These are phyloP conservation scores for Corythaixoides concolor DNA, from an alignment of 2,113 vertebrate species.

Conservation along the genomic window DNA sequence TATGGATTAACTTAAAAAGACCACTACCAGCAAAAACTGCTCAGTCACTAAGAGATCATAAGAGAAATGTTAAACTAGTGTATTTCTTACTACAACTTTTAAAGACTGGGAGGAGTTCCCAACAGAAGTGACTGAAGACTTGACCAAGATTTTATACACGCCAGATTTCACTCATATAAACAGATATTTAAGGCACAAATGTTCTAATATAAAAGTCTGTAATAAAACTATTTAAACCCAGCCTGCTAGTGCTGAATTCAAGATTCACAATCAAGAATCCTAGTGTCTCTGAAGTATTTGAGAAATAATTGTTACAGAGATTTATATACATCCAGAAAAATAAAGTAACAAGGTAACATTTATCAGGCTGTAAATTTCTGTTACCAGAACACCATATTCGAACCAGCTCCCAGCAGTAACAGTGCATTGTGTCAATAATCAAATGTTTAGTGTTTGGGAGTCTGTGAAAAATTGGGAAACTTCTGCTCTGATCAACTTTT, in stretches of 20 bases:
- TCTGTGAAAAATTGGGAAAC: background rate
- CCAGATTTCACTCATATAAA: background rate
- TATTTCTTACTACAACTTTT: background rate
- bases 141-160: background rate
- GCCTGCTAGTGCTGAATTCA: background rate
- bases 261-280: background rate
- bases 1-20: conserved; percentile 16
- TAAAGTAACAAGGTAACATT: background rate
- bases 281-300: background rate
- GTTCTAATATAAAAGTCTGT: background rate
- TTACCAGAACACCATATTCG: background rate
- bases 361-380: background rate
- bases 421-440: background rate
- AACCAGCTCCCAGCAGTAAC: background rate
- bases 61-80: background rate
- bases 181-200: background rate
- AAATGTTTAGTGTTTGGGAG: background rate
- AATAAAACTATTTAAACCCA: background rate
- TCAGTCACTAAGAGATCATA: background rate
- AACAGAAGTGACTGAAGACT: background rate
- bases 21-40: background rate
- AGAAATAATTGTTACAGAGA: background rate
- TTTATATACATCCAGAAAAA: background rate
- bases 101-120: background rate
- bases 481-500: background rate